These are phyloP conservation scores for Dicrurus megarhynchus DNA, from an alignment of 2,113 vertebrate species.

Conservation along the genomic window DNA sequence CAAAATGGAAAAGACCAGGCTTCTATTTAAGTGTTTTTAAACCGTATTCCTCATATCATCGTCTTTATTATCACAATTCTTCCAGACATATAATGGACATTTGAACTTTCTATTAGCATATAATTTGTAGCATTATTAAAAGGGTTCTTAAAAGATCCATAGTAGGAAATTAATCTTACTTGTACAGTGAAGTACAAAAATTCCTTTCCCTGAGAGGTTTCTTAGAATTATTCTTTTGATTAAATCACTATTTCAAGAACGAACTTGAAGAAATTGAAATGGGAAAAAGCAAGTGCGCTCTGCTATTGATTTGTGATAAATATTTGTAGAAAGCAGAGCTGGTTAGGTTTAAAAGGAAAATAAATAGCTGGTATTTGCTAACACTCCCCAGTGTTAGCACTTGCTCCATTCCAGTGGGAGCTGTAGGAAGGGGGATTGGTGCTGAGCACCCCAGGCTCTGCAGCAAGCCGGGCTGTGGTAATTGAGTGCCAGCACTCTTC, in stretches of 20 bases:
- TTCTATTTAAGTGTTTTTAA: neutral
- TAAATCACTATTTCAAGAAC: constrained; percentile 12
- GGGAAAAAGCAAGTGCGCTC: neutral
- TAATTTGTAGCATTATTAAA: constrained; percentile 27
- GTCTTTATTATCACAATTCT: neutral
- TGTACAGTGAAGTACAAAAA: constrained; percentile 7
- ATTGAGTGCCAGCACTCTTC: neutral
- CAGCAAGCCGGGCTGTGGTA: neutral
- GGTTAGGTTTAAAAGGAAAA: neutral
- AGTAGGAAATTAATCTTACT: constrained; percentile 41
- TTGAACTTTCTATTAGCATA: neutral
- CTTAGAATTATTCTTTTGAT: constrained; percentile 37
- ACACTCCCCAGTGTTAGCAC: neutral
- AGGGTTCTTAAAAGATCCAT: constrained; percentile 13
- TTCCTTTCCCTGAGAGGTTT: neutral
- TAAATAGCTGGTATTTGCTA: neutral
- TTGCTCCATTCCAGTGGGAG: neutral
- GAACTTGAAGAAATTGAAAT: neutral
- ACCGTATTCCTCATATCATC: neutral
- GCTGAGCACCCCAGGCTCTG: neutral
- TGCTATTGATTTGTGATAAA: neutral
- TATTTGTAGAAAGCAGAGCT: neutral
- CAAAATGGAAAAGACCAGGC: neutral
- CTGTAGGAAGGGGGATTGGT: neutral
- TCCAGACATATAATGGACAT: neutral